Percentiles rank a stretch among this genome's conserved stretches.
Evolutionary conservation across 2,113 vertebrate genomes (phyloP).

Genomic region (Psophia crepitans): DNA sequence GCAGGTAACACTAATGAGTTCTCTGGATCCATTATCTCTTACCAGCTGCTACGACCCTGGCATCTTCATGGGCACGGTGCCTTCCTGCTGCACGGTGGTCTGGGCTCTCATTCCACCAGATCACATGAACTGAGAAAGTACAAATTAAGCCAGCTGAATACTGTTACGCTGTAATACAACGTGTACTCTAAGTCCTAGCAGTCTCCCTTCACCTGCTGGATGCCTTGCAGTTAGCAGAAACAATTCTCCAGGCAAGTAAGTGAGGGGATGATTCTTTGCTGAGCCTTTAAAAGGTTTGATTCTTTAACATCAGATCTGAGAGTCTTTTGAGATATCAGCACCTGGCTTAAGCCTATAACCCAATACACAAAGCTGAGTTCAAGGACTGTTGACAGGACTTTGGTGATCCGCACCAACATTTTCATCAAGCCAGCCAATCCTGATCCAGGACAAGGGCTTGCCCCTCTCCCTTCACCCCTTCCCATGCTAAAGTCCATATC

Average conservation of each 20-base stretch:
- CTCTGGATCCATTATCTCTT: constrained; percentile 28
- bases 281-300: background rate
- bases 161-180: background rate
- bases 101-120: constrained; percentile 86
- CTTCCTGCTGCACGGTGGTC: constrained; percentile 82
- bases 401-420: background rate
- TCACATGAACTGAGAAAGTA: constrained; percentile 79
- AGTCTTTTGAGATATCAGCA: background rate
- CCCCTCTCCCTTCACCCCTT: background rate
- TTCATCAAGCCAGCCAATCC: background rate
- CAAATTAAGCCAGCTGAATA: background rate
- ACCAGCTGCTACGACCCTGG: constrained; percentile 90
- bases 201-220: background rate
- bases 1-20: background rate
- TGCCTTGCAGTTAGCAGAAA: background rate
- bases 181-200: background rate
- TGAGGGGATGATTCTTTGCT: background rate
- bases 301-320: background rate
- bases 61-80: constrained; percentile 82
- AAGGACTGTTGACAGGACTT: constrained; percentile 10
- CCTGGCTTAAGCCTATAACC: background rate
- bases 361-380: background rate
- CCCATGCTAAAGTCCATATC: background rate
- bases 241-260: background rate
- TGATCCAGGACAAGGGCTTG: background rate